Evolutionary conservation across 2,888 invertebrate species (phyloP), one percentile per base, ranked within the genome.

Genomic region (Drosophila nigricruria): DNA sequence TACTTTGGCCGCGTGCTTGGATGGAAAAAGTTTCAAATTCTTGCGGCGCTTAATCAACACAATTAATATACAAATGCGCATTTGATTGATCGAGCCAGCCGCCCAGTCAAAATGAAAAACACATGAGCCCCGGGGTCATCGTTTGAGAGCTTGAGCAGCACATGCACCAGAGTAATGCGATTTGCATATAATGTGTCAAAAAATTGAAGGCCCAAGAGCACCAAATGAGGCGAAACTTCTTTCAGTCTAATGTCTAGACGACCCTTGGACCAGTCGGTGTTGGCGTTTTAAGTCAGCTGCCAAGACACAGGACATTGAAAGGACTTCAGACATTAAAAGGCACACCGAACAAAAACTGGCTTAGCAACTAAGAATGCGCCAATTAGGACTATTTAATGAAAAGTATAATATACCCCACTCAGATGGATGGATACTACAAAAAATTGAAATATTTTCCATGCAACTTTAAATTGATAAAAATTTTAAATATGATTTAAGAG

Each of bases 61-160:
- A 75, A 77, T 85, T 82, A 88, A 77, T 77, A 79, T 54, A 70
- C 60, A 87, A 87, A 84, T 72, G 69, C 61, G 64, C 66, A 70
- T 70, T 82, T 83, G 82, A 83, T 88, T 80, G 83, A 88, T 82
- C 81, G 63, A 52, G 62, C 42, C 58, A 58, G 47, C 57, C 58
- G 64, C 60, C 53, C 58, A 62, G 64, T 32, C 43, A 56, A 66
- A 69, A 49, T 68, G 68, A 6, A 66, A 49, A 32, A 52, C 47
- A 54, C 20, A 25, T 57, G 36, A 23, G 47, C 45, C 40, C 23
- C 30, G 23, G 34, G 56, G 68, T 16, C 67, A 57, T 50, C 57
- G 68, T 25, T 16, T 30, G 23, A 32, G 50, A 50, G 23, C 18
- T 54, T 49, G 23, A 25, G 53, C 50, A n/a, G 2, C 42, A 36